A percentile compares a stretch with the other conserved stretches of the same genome.
Evolutionary conservation across 2,113 vertebrate genomes (phyloP).

Genomic region (Gobio gobio): DNA sequence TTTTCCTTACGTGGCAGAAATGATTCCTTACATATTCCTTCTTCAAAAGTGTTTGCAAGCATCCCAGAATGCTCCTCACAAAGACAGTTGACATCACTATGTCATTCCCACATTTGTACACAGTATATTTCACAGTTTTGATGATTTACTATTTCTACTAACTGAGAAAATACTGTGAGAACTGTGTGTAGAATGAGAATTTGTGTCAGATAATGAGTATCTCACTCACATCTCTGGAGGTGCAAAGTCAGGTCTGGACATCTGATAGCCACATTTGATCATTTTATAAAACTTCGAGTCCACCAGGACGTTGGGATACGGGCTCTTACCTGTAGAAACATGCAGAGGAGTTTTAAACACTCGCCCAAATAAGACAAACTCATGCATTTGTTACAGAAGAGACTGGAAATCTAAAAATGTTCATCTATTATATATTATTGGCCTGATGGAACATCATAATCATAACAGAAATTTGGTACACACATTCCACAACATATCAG

Average conservation of each 20-base stretch:
- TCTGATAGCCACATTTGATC: conserved; percentile 94
- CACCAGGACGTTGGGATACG: conserved; percentile 90
- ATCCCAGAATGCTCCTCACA: neutral
- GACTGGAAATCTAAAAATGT: neutral
- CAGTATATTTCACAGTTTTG: neutral
- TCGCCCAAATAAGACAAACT: neutral
- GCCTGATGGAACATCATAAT: neutral
- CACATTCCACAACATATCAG: neutral
- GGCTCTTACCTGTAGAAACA: conserved; percentile 85
- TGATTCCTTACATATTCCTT: too few relatives aligned
- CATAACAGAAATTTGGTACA: neutral
- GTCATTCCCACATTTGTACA: neutral
- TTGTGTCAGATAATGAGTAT: neutral
- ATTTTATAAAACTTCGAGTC: conserved; percentile 96
- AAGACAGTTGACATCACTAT: neutral
- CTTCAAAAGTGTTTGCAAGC: neutral
- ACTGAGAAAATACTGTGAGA: too few relatives aligned
- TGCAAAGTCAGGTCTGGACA: conserved; percentile 89
- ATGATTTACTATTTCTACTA: too few relatives aligned
- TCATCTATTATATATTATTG: too few relatives aligned
- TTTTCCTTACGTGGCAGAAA: too few relatives aligned
- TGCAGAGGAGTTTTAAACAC: neutral
- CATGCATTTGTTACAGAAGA: neutral
- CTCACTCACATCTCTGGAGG: conserved; percentile 87
- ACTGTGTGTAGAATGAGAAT: too few relatives aligned